phyloP scores from a whole-genome alignment of 1,140 invertebrate genomes.

The Drosophila erecta region DNA sequence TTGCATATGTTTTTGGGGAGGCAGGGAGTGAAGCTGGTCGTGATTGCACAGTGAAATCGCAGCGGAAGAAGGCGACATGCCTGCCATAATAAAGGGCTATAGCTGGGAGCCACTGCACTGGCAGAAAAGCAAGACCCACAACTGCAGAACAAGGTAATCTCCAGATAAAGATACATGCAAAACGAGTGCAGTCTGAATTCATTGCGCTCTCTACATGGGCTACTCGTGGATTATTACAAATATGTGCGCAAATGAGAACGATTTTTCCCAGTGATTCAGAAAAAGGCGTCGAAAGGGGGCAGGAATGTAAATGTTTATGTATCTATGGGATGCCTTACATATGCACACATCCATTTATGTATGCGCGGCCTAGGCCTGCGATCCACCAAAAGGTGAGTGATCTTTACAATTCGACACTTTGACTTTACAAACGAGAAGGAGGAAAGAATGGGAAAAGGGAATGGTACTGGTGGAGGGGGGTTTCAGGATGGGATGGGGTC shows the following conservation, averaged over 20 bases:
- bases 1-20: slow-evolving; percentile 17
- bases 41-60: slow-evolving; percentile 69
- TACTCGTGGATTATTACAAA: too few relatives aligned
- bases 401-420: slow-evolving; percentile 82
- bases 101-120: slow-evolving; percentile 25
- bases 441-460: slow-evolving; percentile 31
- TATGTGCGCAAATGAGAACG: too few relatives aligned
- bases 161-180: too few relatives aligned
- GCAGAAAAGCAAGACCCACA: background rate
- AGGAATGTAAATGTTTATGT: slow-evolving; percentile 73
- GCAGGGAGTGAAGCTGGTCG: slow-evolving; percentile 38
- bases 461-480: slow-evolving; percentile 11
- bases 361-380: slow-evolving; percentile 37
- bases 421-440: slow-evolving; percentile 63
- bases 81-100: slow-evolving; percentile 71
- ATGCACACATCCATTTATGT: slow-evolving; percentile 49
- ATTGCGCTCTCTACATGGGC: too few relatives aligned
- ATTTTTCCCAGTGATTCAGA: slow-evolving; percentile 7
- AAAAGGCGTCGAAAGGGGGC: slow-evolving; percentile 6
- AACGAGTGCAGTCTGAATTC: too few relatives aligned
- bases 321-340: slow-evolving; percentile 51
- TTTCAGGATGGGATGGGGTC: slow-evolving; percentile 1
- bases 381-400: slow-evolving; percentile 73
- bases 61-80: slow-evolving; percentile 69
- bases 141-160: too few relatives aligned